Conservation (phyloP, 2,797 vertebrate species). For the Peromyscus eremicus region DNA sequence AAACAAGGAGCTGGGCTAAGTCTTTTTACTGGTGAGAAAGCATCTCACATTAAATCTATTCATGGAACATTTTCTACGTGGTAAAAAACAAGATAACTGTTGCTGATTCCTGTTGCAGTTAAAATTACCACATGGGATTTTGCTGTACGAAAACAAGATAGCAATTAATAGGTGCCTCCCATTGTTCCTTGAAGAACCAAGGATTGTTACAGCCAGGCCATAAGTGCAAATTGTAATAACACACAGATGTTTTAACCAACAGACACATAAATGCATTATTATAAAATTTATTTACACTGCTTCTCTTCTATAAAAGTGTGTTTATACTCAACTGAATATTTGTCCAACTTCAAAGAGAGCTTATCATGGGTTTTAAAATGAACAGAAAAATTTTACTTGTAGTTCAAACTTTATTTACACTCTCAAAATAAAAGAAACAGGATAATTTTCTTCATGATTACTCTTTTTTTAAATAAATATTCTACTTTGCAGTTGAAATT, state of each 20-base stretch:
- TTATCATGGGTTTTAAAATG: neutral
- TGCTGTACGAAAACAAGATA: neutral
- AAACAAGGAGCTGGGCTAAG: neutral
- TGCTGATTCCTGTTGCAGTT: neutral
- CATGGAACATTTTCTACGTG: neutral
- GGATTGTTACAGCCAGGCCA: neutral
- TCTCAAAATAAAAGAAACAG: neutral
- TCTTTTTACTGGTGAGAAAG: neutral
- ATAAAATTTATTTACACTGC: neutral
- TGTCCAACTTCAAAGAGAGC: neutral
- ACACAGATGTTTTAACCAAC: neutral
- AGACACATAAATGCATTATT: no score
- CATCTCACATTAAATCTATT: neutral
- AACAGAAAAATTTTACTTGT: neutral
- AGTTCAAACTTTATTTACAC: neutral
- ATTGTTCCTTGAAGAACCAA: neutral
- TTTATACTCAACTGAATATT: neutral
- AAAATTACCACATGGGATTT: neutral
- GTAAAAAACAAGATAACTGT: neutral
- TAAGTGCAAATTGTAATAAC: neutral
- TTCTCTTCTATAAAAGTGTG: neutral
- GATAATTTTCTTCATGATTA: neutral
- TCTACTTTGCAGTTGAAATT: neutral
- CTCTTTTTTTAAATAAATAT: neutral
- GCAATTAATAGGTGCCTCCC: rapidly evolving